These are phyloP conservation scores for Medauroidea extradentata DNA, from an alignment of 1,140 invertebrate species.

Conservation along the genomic window DNA sequence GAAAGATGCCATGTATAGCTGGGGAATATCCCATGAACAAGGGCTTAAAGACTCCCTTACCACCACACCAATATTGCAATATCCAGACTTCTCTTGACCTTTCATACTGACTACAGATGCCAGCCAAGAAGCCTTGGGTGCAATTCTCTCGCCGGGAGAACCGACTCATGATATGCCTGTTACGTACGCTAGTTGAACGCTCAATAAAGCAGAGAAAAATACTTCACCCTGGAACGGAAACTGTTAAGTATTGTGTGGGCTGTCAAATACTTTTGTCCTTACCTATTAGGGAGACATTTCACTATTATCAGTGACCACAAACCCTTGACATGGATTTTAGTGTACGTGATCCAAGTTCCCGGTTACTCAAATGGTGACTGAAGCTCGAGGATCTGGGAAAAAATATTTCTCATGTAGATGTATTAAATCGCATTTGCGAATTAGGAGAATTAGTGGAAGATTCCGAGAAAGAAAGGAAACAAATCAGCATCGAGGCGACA, in stretches of 20 bases:
- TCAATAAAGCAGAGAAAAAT: conserved; percentile 23
- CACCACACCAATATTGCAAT: too few species aligned
- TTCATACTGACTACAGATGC: conserved; percentile 12
- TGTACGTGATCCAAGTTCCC: conserved; percentile 19
- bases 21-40: not conserved
- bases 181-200: conserved; percentile 6
- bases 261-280: conserved; percentile 27
- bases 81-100: too few species aligned
- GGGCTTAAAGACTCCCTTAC: conserved; percentile 2
- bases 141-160: conserved; percentile 4
- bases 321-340: conserved; percentile 9
- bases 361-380: conserved; percentile 18
- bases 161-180: conserved; percentile 4
- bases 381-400: conserved; percentile 24
- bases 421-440: too few species aligned
- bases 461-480: conserved; percentile 27
- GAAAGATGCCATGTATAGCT: too few species aligned
- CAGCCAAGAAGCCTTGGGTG: conserved; percentile 5
- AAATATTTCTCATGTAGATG: conserved; percentile 40
- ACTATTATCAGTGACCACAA: conserved; percentile 27
- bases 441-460: too few species aligned
- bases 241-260: too few species aligned
- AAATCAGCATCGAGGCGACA: conserved; percentile 24
- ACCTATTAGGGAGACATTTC: conserved; percentile 38
- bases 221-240: conserved; percentile 33